Conservation (phyloP, 2,888 invertebrate genomes). For the Pristionchus mayeri region DNA sequence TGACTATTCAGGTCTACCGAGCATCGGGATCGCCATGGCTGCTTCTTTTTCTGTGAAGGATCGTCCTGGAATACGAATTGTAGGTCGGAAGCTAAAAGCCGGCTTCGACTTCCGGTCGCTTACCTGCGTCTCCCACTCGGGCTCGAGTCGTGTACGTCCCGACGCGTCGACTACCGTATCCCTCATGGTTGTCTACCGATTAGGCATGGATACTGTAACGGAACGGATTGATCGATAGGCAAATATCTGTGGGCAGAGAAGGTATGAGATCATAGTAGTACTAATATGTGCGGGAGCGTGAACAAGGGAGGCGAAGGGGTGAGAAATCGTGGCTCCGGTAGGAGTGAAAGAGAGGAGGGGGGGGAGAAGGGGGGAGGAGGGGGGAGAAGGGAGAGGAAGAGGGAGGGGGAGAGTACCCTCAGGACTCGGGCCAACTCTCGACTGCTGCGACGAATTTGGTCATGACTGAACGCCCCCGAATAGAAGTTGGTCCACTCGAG, state of each 20-base stretch:
- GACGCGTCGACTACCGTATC: slow-evolving; percentile 44
- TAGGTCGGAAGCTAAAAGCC: neutral
- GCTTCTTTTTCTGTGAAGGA: neutral
- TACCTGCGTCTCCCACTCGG: slow-evolving; percentile 19
- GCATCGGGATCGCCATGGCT: neutral
- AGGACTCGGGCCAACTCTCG: neutral
- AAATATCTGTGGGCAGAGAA: neutral
- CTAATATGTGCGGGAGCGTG: slow-evolving; percentile 44
- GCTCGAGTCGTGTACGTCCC: slow-evolving; percentile 15
- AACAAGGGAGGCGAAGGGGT: slow-evolving; percentile 24
- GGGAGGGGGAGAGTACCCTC: neutral
- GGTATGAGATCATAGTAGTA: slow-evolving; percentile 5
- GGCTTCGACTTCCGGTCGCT: neutral
- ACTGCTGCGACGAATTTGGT: neutral
- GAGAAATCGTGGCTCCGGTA: slow-evolving; percentile 31
- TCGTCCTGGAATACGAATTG: slow-evolving; percentile 1
- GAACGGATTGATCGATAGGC: neutral
- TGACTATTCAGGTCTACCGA: neutral
- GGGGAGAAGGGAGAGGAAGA: neutral
- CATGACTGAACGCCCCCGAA: slow-evolving; percentile 43
- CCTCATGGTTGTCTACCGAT: slow-evolving; percentile 30
- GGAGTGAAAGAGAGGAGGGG: neutral
- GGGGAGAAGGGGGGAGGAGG: neutral
- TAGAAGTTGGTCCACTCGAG: slow-evolving; percentile 36
- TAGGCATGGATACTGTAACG: slow-evolving; percentile 9